Base-by-base conservation (phyloP, 2,113 vertebrate genomes). In the Triplophysa siluroides region DNA sequence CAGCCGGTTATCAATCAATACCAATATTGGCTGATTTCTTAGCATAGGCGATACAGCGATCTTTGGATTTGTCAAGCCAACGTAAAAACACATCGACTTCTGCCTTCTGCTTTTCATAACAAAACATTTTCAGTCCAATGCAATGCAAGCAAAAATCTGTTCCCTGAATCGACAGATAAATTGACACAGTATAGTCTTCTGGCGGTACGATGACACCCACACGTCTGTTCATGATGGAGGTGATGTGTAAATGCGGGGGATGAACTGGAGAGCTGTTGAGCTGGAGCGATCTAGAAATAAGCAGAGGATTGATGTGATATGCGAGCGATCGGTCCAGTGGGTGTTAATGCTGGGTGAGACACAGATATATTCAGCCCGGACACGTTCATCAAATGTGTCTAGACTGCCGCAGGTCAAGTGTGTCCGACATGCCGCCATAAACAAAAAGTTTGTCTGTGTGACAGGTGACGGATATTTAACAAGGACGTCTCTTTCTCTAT, bases 261-360 rank as follows among this genome's bases (percentile, higher is more conserved):
- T 8, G 38, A 45, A 43, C 41, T n/a, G 5, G 0, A 9, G 58
- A 50, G 41, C 58, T 21, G 23, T 14, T 60, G 12, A 73, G 3
- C 12, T 23, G 5, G 19, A 23, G 19, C 63, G 73, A 76, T 76
- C 73, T 66, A 76, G 81, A 84, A 86, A 73, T 82, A 82, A 82
- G 80, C 41, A 47, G 50, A 74, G 74, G 83, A 72, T 79, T 73
- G 76, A 69, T 73, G 71, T 64, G 56, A 61, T 60, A 66, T 69
- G 79, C 79, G 78, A 83, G 6, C 24, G 68, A 83, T 81, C 76
- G 29, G 76, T 84, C 81, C 70, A 29, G 19, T 58, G 23, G 24
- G 67, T 70, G 63, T 73, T 62, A 77, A 77, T 71, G 71, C 72
- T 83, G 65, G 18, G 24, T 76, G 74, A 75, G 61, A 50, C 47